phyloP scores from a whole-genome alignment of 2,797 vertebrate species.

The Chromobotia macracanthus region DNA sequence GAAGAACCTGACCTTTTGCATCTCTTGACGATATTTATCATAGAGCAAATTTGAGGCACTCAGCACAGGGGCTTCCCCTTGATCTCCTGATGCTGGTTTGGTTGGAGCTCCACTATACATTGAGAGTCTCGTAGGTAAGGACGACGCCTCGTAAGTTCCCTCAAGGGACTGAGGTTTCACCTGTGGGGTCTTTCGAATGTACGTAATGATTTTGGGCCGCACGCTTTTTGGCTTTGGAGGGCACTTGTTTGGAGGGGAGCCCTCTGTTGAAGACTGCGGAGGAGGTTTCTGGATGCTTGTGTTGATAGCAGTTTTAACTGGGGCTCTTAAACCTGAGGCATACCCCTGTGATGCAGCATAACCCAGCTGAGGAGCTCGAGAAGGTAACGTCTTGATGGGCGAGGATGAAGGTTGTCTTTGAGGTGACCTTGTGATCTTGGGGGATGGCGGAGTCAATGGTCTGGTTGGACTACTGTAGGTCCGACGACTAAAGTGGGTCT shows the following conservation, averaged over 20 bases:
- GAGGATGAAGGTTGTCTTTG: slow-evolving; percentile 72
- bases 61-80: slow-evolving; percentile 71
- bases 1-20: slow-evolving; percentile 82
- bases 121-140: slow-evolving; percentile 78
- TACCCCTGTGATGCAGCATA: slow-evolving; percentile 75
- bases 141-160: slow-evolving; percentile 78
- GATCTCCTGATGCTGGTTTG: slow-evolving; percentile 64
- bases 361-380: slow-evolving; percentile 67
- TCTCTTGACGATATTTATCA: slow-evolving; percentile 89
- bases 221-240: slow-evolving; percentile 89
- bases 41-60: slow-evolving; percentile 82
- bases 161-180: slow-evolving; percentile 82
- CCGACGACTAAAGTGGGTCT: slow-evolving; percentile 72
- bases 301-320: slow-evolving; percentile 82
- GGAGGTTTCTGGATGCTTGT: slow-evolving; percentile 87
- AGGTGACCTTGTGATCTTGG: slow-evolving; percentile 69
- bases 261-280: slow-evolving; percentile 76
- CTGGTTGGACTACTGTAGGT: slow-evolving; percentile 75
- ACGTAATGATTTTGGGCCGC: slow-evolving; percentile 97
- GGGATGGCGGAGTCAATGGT: slow-evolving; percentile 73
- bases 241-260: slow-evolving; percentile 76
- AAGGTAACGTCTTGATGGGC: slow-evolving; percentile 59
- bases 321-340: slow-evolving; percentile 82
- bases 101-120: slow-evolving; percentile 69
- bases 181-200: slow-evolving; percentile 91